Conservation (phyloP, 2,888 invertebrate genomes). For the Carabus problematicus region DNA sequence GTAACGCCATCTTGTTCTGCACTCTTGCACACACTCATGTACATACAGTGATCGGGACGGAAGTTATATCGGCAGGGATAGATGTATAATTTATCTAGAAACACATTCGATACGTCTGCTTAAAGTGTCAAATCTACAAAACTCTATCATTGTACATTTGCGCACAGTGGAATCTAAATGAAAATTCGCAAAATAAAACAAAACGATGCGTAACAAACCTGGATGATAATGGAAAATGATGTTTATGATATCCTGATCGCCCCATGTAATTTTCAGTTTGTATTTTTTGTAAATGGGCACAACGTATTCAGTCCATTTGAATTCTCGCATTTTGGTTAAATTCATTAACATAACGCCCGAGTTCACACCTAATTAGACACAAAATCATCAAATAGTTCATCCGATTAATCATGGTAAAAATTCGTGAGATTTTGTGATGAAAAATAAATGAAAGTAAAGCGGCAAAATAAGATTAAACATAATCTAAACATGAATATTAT, state of each 20-base stretch:
- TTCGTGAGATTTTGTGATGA: no score
- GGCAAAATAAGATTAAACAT: background rate
- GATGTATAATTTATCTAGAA: conserved; percentile 75
- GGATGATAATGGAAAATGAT: conserved; percentile 88
- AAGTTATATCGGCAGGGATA: conserved; percentile 90
- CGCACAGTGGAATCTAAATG: no score
- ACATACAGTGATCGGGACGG: conserved; percentile 96
- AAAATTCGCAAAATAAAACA: background rate
- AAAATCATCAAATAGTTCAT: background rate
- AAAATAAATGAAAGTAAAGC: no score
- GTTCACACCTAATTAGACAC: conserved; percentile 76
- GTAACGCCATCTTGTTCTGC: conserved; percentile 78
- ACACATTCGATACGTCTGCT: conserved; percentile 39
- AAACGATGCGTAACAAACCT: conserved; percentile 58
- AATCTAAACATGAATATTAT: no score
- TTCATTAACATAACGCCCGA: conserved; percentile 99
- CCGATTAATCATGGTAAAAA: no score
- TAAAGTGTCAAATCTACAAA: no score
- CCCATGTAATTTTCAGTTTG: conserved; percentile 89
- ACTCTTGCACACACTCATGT: conserved; percentile 83
- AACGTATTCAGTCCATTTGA: conserved; percentile 86
- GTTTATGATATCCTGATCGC: conserved; percentile 96
- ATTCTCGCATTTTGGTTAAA: conserved; percentile 85
- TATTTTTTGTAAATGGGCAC: conserved; percentile 86
- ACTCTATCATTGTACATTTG: no score